Evolutionary conservation across 1,140 invertebrate genomes (phyloP), one percentile per base, ranked within the genome.

Genomic region (Panagrolaimus sp.): DNA sequence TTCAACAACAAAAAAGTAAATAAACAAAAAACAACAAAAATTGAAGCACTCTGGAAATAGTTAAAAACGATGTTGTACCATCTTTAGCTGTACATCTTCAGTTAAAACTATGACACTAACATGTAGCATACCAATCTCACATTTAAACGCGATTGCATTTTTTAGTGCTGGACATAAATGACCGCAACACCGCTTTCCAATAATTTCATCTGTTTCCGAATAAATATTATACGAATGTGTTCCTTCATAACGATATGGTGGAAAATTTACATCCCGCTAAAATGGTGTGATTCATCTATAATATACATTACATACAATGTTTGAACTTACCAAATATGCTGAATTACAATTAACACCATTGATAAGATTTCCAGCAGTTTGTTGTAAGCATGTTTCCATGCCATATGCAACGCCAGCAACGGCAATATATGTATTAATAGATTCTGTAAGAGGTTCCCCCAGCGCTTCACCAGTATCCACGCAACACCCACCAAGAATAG

Each of bases 401-500:
- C 66, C 66, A 46, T 63, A 68, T 5, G 53, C 62, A 0, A 65
- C 47, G 13, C 68, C 68, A n/a, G 61, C 70, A 25, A 71, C 69
- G 9, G 44, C 70, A 14, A 72, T 38, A 63, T 25, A 72, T 0
- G 71, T 69, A 27, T 72, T 20, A 23, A 72, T 71, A 5, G 69
- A 23, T 3, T 73, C 14, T 43, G 71, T 72, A 11, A 72, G 25
- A 5, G 71, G 65, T 45, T 23, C 13, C 3, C 71, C 71, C 11
- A 72, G 2, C 7, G 31, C 2, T 42, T 72, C 71, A 5, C 43
- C 13, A 1, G 69, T 72, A 27, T 75, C 74, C 14, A 75, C 74
- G 42, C 74, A 75, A 45, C 38, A 16, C 27, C 74, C 74, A 13
- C 74, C 73, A 5, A 72, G 44, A 16, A 75, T 76, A 7, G 74